Conservation (phyloP, 2,113 vertebrate species). For the Stictonetta naevosa region DNA sequence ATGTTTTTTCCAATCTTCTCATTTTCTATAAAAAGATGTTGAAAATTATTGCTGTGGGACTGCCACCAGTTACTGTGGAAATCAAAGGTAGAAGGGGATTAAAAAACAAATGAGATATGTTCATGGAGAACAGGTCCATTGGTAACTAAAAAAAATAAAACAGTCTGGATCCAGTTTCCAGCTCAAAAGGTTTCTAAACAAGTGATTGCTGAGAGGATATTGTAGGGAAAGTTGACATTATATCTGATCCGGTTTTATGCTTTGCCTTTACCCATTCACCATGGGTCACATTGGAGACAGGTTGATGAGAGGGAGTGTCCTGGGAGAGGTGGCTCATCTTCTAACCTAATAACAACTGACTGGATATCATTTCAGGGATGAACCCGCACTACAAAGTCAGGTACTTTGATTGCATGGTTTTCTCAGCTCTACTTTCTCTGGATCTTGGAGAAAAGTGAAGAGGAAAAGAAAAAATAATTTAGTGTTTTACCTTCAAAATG, state of each 20-base stretch:
- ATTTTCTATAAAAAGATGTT: not conserved
- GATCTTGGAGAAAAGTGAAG: not conserved
- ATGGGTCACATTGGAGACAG: not conserved
- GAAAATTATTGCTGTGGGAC: not conserved
- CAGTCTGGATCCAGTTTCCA: not conserved
- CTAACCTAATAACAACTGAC: not conserved
- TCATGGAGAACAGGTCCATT: not conserved
- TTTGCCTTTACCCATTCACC: not conserved
- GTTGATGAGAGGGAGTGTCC: not conserved
- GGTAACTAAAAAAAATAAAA: not conserved
- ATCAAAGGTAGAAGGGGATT: not conserved
- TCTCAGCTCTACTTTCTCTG: not conserved
- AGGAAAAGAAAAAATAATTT: not conserved
- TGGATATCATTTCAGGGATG: not conserved
- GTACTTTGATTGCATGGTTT: not conserved
- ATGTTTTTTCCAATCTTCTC: not conserved
- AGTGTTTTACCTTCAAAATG: not conserved
- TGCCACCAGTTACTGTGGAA: not conserved
- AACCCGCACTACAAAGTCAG: not conserved
- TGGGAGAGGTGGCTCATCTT: not conserved
- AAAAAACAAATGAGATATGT: not conserved
- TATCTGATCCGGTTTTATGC: not conserved
- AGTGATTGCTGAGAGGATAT: not conserved
- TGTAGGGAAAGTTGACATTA: not conserved
- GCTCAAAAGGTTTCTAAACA: not conserved